Conservation (phyloP, 2,113 vertebrate species). For the Nothobranchius kuhntae region DNA sequence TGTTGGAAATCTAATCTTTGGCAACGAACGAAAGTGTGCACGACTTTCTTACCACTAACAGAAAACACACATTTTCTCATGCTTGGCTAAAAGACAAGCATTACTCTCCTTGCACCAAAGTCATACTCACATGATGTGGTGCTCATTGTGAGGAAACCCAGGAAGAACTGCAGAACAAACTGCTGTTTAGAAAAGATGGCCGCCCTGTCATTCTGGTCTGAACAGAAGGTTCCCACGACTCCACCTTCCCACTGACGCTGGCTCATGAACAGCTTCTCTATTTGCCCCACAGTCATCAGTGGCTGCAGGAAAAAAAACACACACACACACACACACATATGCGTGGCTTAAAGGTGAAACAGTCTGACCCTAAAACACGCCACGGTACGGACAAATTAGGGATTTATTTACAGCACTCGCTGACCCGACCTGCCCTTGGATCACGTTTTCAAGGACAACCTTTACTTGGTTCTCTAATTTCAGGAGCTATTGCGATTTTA, state of each 20-base stretch:
- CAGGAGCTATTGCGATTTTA: background rate
- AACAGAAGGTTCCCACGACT: constrained; percentile 66
- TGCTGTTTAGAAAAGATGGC: constrained; percentile 67
- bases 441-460: constrained; percentile 33
- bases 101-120: background rate
- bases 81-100: background rate
- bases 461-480: background rate
- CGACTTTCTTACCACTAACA: no score
- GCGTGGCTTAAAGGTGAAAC: constrained; percentile 20
- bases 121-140: constrained; percentile 61
- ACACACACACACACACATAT: background rate
- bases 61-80: no score
- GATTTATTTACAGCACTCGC: constrained; percentile 52
- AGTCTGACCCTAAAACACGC: constrained; percentile 51
- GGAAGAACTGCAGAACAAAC: constrained; percentile 79
- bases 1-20: no score
- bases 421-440: constrained; percentile 8
- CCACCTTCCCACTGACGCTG: constrained; percentile 74
- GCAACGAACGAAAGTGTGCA: no score
- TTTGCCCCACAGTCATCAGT: constrained; percentile 72
- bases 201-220: constrained; percentile 32
- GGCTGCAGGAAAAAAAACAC: constrained; percentile 48
- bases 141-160: constrained; percentile 71
- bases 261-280: constrained; percentile 79
- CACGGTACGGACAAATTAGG: constrained; percentile 46